Evolutionary conservation across 2,888 invertebrate species (phyloP).

Genomic region (Agonopterix alstromeriana): DNA sequence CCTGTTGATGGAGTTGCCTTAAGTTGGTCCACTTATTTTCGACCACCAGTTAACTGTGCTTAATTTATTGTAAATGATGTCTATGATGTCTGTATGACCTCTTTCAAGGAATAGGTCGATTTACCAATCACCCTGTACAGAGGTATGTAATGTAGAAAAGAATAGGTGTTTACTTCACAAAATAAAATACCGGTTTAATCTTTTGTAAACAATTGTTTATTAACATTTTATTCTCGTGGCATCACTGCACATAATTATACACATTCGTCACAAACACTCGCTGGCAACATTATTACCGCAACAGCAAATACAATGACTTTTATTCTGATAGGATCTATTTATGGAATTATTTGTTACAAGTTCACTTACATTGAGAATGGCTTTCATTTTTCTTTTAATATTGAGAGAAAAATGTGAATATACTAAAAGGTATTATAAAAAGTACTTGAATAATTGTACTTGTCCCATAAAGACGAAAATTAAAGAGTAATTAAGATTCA

Average conservation of each 20-base stretch:
- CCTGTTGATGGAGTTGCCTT: too few species aligned
- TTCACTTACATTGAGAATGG: slow-evolving; percentile 39
- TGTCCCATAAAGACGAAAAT: slow-evolving; percentile 33
- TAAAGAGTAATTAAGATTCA: slow-evolving; percentile 8
- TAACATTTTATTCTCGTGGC: slow-evolving; percentile 75
- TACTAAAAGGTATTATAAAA: slow-evolving; percentile 51
- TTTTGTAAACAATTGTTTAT: slow-evolving; percentile 79
- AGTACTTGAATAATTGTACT: slow-evolving; percentile 33
- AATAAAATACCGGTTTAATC: slow-evolving; percentile 59
- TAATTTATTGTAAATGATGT: too few species aligned
- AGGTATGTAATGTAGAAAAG: not conserved
- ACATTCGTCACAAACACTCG: slow-evolving; percentile 61
- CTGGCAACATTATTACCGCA: slow-evolving; percentile 57
- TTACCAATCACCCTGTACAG: too few species aligned
- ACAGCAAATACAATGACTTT: slow-evolving; percentile 64
- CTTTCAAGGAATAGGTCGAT: too few species aligned
- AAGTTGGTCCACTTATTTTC: too few species aligned
- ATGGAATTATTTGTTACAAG: slow-evolving; percentile 61
- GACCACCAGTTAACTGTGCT: too few species aligned
- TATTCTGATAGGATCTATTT: slow-evolving; percentile 55
- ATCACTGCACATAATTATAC: slow-evolving; percentile 61
- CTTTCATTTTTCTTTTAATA: slow-evolving; percentile 75
- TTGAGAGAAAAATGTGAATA: slow-evolving; percentile 59
- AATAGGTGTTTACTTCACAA: slow-evolving; percentile 6
- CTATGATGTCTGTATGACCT: too few species aligned